phyloP scores from a whole-genome alignment of 2,888 invertebrate species.

The Ormyrus nitidulus region DNA sequence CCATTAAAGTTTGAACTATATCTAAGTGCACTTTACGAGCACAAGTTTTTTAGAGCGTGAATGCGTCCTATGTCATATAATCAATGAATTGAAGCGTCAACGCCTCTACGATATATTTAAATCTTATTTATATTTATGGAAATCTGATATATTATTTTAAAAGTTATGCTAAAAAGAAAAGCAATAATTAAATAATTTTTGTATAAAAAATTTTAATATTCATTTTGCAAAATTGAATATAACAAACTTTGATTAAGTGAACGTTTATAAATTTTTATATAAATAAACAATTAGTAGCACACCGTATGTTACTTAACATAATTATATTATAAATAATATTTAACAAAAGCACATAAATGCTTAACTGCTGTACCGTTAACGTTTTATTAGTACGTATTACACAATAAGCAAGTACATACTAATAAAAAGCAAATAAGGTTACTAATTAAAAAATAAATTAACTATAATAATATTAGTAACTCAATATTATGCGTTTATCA shows the following conservation, averaged over 20 bases:
- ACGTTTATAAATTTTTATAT: too few relatives aligned
- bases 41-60: constrained; percentile 50
- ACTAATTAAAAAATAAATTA: constrained; percentile 18
- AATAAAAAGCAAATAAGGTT: too few relatives aligned
- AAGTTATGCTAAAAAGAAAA: too few relatives aligned
- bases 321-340: too few relatives aligned
- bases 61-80: constrained; percentile 50
- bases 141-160: too few relatives aligned
- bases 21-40: constrained; percentile 41
- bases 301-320: too few relatives aligned
- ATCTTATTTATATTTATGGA: constrained; percentile 24
- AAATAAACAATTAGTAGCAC: too few relatives aligned
- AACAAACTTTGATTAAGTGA: too few relatives aligned
- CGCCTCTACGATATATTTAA: constrained; percentile 24
- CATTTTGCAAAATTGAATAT: too few relatives aligned
- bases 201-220: too few relatives aligned
- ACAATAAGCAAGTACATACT: constrained; percentile 15
- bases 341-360: constrained; percentile 2
- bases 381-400: constrained; percentile 30
- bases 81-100: constrained; percentile 41
- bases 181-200: too few relatives aligned
- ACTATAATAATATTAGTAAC: constrained; percentile 37
- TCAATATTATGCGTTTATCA: constrained; percentile 45
- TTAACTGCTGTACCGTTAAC: constrained; percentile 1
- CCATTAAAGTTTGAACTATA: constrained; percentile 42